Evolutionary conservation across 2,797 vertebrate species (phyloP).

Genomic region (Mormyrus hasselquistii): DNA sequence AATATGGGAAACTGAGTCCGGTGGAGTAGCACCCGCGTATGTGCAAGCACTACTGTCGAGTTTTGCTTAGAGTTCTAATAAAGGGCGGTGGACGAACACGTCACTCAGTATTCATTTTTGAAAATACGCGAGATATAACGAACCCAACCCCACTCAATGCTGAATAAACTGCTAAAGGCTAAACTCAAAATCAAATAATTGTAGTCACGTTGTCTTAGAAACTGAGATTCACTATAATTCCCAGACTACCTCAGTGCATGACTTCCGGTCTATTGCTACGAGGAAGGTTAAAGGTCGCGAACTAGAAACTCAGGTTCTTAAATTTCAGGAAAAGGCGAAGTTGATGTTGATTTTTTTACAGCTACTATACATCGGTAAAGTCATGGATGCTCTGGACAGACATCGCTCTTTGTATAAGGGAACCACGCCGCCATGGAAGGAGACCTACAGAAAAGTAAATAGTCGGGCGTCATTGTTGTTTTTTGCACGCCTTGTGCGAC

Average conservation of each 20-base stretch:
- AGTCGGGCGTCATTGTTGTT: background rate
- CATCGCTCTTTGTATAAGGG: constrained; percentile 66
- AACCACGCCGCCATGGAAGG: constrained; percentile 68
- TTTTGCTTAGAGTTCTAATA: background rate
- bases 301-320: background rate
- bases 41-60: background rate
- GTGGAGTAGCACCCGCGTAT: background rate
- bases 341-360: background rate
- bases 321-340: background rate
- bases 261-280: constrained; percentile 27
- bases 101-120: background rate
- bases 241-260: background rate
- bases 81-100: background rate
- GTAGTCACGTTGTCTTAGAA: background rate
- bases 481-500: background rate
- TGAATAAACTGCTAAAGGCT: background rate
- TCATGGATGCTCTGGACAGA: constrained; percentile 55
- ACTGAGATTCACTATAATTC: constrained; percentile 30
- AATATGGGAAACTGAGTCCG: background rate
- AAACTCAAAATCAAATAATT: background rate
- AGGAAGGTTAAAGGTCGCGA: constrained; percentile 29
- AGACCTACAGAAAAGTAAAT: constrained; percentile 59
- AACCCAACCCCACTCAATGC: background rate
- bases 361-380: background rate
- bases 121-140: background rate